A percentile compares a stretch with the other conserved stretches of the same genome.
phyloP scores from a whole-genome alignment of 2,113 vertebrate species.

The Marmota flaviventris region DNA sequence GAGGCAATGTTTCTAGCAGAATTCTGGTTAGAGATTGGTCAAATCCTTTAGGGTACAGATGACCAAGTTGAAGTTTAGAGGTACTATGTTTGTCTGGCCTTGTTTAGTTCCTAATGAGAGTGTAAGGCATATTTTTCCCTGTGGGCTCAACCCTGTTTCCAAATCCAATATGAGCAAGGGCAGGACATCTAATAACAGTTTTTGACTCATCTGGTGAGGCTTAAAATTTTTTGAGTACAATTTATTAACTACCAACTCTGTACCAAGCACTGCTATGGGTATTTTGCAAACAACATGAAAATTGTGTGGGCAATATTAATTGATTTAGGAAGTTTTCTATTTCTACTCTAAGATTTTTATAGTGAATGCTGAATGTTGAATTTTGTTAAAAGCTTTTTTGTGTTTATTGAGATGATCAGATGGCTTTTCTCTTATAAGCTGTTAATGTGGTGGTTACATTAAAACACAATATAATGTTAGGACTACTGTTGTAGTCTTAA shows the following conservation, averaged over 20 bases:
- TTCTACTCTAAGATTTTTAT: not conserved
- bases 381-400: not conserved
- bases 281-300: conserved; percentile 18
- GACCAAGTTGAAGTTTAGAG: conserved; percentile 35
- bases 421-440: not conserved
- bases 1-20: not conserved
- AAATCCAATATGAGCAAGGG: not conserved
- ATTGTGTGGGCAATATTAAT: not conserved
- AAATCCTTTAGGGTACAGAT: conserved; percentile 44
- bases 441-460: not conserved
- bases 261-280: not conserved
- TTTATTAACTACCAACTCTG: not conserved
- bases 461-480: not conserved
- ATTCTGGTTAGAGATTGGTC: conserved; percentile 35
- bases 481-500: not conserved
- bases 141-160: not conserved
- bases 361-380: not conserved
- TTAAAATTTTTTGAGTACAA: not conserved
- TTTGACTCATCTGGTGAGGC: not conserved
- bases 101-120: not conserved
- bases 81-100: not conserved
- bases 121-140: not conserved
- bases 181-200: not conserved
- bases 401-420: not conserved
- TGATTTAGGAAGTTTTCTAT: conserved; percentile 3